A percentile compares a stretch with the other conserved stretches of the same genome.
Conservation (phyloP, 2,113 vertebrate species). For the Phylloscopus trochiloides region DNA sequence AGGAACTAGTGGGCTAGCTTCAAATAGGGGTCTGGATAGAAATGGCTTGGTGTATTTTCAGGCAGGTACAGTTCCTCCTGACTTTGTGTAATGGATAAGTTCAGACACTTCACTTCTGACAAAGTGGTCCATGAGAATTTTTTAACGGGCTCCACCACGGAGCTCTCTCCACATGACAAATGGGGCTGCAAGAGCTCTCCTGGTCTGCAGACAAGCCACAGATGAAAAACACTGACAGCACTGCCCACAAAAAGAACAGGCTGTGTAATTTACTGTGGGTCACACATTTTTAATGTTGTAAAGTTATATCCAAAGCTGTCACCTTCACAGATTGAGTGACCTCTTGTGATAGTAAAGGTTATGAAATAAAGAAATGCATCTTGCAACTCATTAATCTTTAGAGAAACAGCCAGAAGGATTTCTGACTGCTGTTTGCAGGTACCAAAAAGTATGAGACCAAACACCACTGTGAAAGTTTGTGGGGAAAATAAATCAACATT, state of each 20-base stretch:
- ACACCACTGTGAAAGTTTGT: background rate
- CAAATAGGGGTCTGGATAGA: background rate
- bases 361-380: conserved; percentile 7
- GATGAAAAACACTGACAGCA: conserved; percentile 33
- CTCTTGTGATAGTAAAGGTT: background rate
- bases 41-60: background rate
- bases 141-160: background rate
- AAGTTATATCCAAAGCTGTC: conserved; percentile 26
- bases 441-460: background rate
- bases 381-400: conserved; percentile 9
- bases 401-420: background rate
- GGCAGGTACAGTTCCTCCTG: background rate
- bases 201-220: background rate
- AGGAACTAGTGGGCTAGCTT: background rate
- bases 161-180: background rate
- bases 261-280: background rate
- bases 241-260: background rate
- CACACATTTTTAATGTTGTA: background rate
- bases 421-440: background rate
- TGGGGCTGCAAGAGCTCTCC: background rate
- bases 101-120: background rate
- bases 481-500: background rate
- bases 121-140: background rate
- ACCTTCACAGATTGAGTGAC: conserved; percentile 13
- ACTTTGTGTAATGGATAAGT: background rate